Base-by-base conservation (phyloP, 35 echinoderm and acorn worm genomes). In the Lytechinus pictus region DNA sequence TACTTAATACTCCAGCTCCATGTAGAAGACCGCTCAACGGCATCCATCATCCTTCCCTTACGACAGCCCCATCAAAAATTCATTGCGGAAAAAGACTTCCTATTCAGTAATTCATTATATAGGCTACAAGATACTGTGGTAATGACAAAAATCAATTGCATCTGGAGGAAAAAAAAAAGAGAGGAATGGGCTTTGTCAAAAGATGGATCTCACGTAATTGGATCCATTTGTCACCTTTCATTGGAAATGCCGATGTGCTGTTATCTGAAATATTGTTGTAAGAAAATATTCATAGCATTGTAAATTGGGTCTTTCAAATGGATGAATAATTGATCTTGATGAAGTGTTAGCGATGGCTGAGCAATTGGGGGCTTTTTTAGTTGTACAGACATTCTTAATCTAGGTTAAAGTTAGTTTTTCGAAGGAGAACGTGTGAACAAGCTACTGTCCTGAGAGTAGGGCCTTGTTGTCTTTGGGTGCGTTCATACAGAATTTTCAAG, bases 71-170 rank as follows among this genome's bases (percentile, higher is more conserved):
- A 79, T 79, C 16, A 79, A 79, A 79, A 19, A 79, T 79, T 79
- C 66, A 79, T 79, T 79, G 66, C 66, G 66, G 66, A 79, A 79
- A 79, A 79, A 79, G 66, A 79, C 66, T 79, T 79, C 4, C 66
- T 24, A 24, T 79, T n/a, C 66, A 79, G 19, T 79, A 79, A 24
- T 79, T n/a, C 66, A 79, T 79, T 79, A 79, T 79, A 24, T 79
- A 79, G 66, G 66, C 19, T 24, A 79, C 24, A 24, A 79, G 12
- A 79, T 79, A n/a, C 66, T 0, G 19, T 79, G 66, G 66, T 24
- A 5, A 6, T 19, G 5, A 24, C 66, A 79, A 24, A 24, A 79
- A 79, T 79, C 19, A 79, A 79, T 79, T 79, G 8, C 66, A 16
- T 1, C n/a, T 24, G n/a, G 66, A 79, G 7, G n/a, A 79, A 79